Evolutionary conservation across 2,888 invertebrate species (phyloP), one percentile per base, ranked within the genome.

Genomic region (Thecocarcelia acutangulata): DNA sequence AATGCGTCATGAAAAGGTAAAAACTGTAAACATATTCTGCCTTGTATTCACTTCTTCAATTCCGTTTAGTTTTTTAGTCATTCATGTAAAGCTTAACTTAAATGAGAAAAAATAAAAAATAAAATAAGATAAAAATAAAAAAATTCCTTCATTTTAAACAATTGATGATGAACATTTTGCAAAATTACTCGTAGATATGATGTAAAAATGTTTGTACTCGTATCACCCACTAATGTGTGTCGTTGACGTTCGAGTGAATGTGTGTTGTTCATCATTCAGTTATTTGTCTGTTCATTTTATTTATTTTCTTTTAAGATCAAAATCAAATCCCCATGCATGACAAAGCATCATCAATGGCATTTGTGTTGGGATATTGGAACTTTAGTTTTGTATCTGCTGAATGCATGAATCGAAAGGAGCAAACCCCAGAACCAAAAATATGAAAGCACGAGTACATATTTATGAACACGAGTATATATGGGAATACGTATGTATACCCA

Each of bases 301-400:
- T 72, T 80, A 21, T 70, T 59, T 37, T 66, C 40, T 19, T 59
- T 64, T 66, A 48, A 76, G 76, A 81, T 81, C 68, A 76, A 81
- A 76, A 76, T 72, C 80, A 81, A 76, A 81, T 81, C 76, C 80
- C 76, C 66, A 54, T 68, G 73, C 68, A 77, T 73, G 72, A 76
- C 72, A 77, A 77, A 77, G 68, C 63, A 76, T 77, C 81, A 73
- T 77, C 77, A 77, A 77, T 81, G 77, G 68, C 68, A 81, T 61
- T 81, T 69, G 50, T 58, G 50, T 69, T 72, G 40, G 63, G 59
- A 77, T 50, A 77, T 64, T 63, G 70, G 56, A 70, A 64, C 46
- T 70, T 69, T 69, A 54, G 59, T 52, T 76, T 69, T 68, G 52
- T 61, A 42, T 61, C 44, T 61, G 61, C 44, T 33, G 33, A 33